Conservation (phyloP, 2,113 vertebrate genomes). For the Sigmodon hispidus region DNA sequence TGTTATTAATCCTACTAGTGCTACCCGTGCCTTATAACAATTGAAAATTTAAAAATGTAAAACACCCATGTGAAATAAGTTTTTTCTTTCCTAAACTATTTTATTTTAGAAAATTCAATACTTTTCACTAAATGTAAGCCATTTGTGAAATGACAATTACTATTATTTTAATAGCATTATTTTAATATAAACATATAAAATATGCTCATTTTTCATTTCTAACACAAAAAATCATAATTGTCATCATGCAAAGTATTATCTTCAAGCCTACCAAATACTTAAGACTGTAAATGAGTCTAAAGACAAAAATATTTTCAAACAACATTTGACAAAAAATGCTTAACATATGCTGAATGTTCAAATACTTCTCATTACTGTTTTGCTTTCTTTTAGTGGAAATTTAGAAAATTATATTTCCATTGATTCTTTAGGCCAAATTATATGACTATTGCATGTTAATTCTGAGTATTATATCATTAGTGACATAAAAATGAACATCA, state of each 20-base stretch:
- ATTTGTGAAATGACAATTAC: neutral
- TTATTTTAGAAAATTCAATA: neutral
- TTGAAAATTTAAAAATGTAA: neutral
- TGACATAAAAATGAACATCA: neutral
- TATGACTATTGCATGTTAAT: neutral
- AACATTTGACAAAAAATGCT: neutral
- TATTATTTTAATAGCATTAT: neutral
- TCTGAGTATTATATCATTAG: neutral
- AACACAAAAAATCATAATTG: neutral
- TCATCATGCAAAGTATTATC: neutral
- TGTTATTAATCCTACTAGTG: too few relatives aligned
- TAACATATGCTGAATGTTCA: neutral
- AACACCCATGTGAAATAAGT: neutral
- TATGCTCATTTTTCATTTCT: neutral
- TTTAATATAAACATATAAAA: neutral
- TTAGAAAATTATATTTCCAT: neutral
- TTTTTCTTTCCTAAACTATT: neutral
- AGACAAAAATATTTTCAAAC: neutral
- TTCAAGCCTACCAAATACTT: neutral
- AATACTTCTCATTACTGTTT: neutral
- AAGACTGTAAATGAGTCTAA: neutral
- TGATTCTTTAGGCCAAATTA: neutral
- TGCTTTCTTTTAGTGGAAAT: neutral
- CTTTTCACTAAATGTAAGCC: neutral
- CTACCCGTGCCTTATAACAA: neutral